Percentiles rank a stretch among this genome's conserved stretches.
Evolutionary conservation across 2,113 vertebrate species (phyloP).

Genomic region (Aspidoscelis tigris): DNA sequence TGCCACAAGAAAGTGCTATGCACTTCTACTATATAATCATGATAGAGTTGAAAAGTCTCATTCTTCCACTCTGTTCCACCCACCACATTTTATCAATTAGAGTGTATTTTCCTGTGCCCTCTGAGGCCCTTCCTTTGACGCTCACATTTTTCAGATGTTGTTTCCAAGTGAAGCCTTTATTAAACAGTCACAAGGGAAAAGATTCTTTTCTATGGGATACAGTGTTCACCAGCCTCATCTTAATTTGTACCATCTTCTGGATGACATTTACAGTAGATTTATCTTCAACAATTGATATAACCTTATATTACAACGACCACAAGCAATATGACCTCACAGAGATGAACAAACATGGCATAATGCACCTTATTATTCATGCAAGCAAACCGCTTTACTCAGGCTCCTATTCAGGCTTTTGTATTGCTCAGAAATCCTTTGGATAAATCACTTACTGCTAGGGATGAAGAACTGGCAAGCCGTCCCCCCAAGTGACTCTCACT

Average conservation of each 20-base stretch:
- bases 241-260: neutral
- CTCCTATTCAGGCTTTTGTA: neutral
- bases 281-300: neutral
- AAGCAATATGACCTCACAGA: neutral
- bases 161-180: neutral
- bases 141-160: neutral
- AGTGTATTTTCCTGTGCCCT: neutral
- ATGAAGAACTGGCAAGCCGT: slow-evolving; percentile 82
- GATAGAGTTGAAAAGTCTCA: no score
- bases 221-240: neutral
- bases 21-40: neutral
- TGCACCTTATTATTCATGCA: neutral
- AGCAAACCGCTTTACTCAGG: neutral
- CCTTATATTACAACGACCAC: slow-evolving; percentile 7
- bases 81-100: neutral
- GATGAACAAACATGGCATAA: neutral
- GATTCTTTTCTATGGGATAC: neutral
- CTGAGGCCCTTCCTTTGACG: neutral
- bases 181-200: neutral
- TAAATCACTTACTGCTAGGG: slow-evolving; percentile 84
- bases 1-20: neutral
- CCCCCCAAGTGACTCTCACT: slow-evolving; percentile 73
- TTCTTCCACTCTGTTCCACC: neutral
- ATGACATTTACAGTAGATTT: neutral
- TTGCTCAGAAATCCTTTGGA: neutral